A percentile compares a stretch with the other conserved stretches of the same genome.
Evolutionary conservation across 2,797 vertebrate genomes (phyloP).

Genomic region (Lophotriccus pileatus): DNA sequence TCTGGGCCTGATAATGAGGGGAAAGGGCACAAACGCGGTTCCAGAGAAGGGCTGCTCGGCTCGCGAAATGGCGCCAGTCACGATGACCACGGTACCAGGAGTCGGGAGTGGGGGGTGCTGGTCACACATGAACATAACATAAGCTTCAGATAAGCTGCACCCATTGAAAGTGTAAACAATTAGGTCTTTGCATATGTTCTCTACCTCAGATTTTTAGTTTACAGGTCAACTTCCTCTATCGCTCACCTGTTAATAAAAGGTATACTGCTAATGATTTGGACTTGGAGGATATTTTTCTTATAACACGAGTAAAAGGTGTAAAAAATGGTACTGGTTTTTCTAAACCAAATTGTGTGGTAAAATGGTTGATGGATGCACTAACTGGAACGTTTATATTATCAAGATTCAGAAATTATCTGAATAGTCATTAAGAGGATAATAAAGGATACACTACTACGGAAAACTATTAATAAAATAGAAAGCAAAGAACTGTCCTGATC

Average conservation of each 20-base stretch:
- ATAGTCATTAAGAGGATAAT: neutral
- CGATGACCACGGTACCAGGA: neutral
- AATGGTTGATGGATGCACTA: neutral
- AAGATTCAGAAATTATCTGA: neutral
- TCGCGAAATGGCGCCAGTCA: accelerated
- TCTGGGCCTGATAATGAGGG: neutral
- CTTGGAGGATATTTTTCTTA: neutral
- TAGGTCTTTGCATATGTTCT: neutral
- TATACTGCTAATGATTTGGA: neutral
- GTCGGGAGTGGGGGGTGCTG: accelerated
- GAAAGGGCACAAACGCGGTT: accelerated
- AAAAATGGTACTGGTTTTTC: neutral
- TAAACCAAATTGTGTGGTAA: neutral
- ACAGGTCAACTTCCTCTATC: neutral
- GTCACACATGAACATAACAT: accelerated
- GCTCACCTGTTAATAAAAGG: neutral
- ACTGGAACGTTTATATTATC: neutral
- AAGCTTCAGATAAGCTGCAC: neutral
- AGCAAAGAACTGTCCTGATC: neutral
- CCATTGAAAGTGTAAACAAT: neutral
- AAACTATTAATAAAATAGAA: neutral
- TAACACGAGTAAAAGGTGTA: neutral
- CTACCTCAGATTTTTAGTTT: neutral
- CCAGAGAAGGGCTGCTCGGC: neutral
- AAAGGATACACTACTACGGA: neutral